Evolutionary conservation across 2,888 invertebrate species (phyloP).

Genomic region (Clusia tigrina): DNA sequence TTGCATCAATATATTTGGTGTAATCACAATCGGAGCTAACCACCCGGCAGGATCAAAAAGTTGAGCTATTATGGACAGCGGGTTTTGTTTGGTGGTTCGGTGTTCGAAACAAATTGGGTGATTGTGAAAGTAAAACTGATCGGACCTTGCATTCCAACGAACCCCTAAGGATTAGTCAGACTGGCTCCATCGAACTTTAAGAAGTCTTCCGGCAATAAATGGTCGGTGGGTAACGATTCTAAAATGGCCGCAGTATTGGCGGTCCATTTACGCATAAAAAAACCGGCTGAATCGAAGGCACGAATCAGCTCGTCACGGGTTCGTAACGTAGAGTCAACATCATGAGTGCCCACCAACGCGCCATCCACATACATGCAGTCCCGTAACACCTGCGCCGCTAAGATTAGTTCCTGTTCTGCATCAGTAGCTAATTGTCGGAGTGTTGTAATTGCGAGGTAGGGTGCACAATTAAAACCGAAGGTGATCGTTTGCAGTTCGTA

Average conservation of each 20-base stretch:
- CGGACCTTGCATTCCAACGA: constrained; percentile 24
- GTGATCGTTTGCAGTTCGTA: constrained; percentile 32
- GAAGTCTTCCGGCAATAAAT: background rate
- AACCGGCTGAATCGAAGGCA: constrained; percentile 21
- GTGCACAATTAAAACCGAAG: constrained; percentile 31
- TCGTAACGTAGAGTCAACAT: constrained; percentile 2
- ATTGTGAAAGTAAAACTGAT: constrained; percentile 21
- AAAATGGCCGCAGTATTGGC: constrained; percentile 12
- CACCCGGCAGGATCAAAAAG: background rate
- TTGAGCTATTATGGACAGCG: background rate
- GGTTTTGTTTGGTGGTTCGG: background rate
- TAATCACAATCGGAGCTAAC: background rate
- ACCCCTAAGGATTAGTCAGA: constrained; percentile 24
- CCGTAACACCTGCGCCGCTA: constrained; percentile 22
- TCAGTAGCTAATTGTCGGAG: constrained; percentile 30
- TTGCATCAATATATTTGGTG: background rate
- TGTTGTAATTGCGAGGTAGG: constrained; percentile 29
- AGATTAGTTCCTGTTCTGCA: constrained; percentile 11
- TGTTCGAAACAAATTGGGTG: background rate
- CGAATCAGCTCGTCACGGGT: constrained; percentile 26
- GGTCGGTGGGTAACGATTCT: background rate
- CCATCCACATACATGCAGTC: constrained; percentile 31
- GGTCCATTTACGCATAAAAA: constrained; percentile 30
- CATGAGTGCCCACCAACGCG: constrained; percentile 21
- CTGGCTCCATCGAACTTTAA: background rate